A percentile compares a stretch with the other conserved stretches of the same genome.
Conservation (phyloP, 2,113 vertebrate species). For the Halichoeres trimaculatus region DNA sequence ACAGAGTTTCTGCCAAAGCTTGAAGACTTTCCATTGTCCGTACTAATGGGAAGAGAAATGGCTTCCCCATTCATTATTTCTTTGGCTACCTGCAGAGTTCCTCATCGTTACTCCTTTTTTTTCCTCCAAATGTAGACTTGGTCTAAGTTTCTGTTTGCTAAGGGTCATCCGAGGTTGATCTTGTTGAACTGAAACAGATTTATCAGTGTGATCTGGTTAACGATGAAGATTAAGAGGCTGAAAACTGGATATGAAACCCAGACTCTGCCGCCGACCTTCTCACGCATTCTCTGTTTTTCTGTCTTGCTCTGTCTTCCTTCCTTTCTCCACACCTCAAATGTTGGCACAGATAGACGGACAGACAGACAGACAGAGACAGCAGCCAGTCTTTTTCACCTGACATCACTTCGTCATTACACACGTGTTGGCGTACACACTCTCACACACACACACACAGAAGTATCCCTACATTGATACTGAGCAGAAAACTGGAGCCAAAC, state of each 20-base stretch:
- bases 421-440: neutral
- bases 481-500: constrained; percentile 39
- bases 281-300: constrained; percentile 15
- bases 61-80: constrained; percentile 20
- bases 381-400: constrained; percentile 78
- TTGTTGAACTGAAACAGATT: neutral
- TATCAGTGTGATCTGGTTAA: neutral
- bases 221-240: neutral
- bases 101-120: neutral
- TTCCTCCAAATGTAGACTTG: neutral
- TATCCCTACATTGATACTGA: constrained; percentile 49
- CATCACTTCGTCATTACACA: constrained; percentile 54
- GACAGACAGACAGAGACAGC: constrained; percentile 61
- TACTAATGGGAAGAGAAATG: neutral
- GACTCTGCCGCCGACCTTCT: constrained; percentile 43
- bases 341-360: constrained; percentile 50
- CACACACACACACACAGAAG: constrained; percentile 13
- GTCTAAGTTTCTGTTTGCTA: neutral
- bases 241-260: constrained; percentile 11
- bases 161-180: neutral
- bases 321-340: constrained; percentile 55
- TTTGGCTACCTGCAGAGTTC: neutral
- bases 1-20: neutral
- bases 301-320: constrained; percentile 51
- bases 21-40: constrained; percentile 20